Conservation (phyloP, 2,113 vertebrate genomes). For the Corythoichthys intestinalis region DNA sequence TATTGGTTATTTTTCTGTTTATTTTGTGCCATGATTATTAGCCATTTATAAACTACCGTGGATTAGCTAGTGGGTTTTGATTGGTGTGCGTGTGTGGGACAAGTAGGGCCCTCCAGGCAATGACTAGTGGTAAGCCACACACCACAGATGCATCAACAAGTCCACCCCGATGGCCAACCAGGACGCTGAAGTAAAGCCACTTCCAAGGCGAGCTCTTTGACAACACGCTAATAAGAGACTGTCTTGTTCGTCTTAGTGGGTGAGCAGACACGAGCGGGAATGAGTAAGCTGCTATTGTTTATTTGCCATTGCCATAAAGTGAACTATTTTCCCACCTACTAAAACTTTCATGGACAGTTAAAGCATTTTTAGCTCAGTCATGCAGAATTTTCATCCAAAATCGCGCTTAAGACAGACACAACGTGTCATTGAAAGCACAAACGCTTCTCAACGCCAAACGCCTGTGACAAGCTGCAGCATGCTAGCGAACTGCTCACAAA, state of each 20-base stretch:
- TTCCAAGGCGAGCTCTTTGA: neutral
- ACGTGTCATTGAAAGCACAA: conserved; percentile 26
- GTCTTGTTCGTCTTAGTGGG: conserved; percentile 5
- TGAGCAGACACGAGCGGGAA: conserved; percentile 35
- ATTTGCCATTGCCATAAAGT: conserved; percentile 42
- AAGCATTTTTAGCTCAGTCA: conserved; percentile 35
- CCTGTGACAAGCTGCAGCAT: conserved; percentile 63
- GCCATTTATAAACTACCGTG: neutral
- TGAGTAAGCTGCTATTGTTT: conserved; percentile 12
- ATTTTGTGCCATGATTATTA: neutral
- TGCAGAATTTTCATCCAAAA: conserved; percentile 10
- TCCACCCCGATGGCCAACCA: conserved; percentile 45
- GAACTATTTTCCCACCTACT: conserved; percentile 26
- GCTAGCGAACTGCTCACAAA: conserved; percentile 53
- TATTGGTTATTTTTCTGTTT: neutral
- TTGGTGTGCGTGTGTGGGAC: conserved; percentile 37
- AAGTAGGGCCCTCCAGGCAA: conserved; percentile 38
- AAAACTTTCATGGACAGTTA: conserved; percentile 22
- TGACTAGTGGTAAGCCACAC: conserved; percentile 62
- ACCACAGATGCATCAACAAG: conserved; percentile 58
- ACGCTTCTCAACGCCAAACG: conserved; percentile 34
- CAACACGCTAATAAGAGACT: conserved; percentile 2
- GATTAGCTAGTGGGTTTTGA: neutral
- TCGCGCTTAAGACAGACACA: conserved; percentile 38
- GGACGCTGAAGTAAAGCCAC: conserved; percentile 35